Conservation (phyloP, 2,113 vertebrate species). For the Scopus umbretta region DNA sequence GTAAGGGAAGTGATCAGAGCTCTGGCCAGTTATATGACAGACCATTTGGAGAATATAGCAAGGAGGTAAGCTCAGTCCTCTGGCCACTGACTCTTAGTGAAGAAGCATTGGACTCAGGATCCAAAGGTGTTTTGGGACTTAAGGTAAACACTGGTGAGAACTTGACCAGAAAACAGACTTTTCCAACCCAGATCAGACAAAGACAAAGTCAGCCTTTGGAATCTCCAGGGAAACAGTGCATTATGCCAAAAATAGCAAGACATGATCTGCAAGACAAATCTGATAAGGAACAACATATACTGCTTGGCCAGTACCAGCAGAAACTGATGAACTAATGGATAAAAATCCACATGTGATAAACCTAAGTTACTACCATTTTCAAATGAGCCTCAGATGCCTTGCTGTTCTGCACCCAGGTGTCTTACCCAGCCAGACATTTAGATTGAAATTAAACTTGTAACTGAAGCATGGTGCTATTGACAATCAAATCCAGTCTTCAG, state of each 20-base stretch:
- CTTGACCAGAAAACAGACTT: neutral
- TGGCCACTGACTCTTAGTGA: neutral
- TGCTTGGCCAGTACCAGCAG: neutral
- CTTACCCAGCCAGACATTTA: neutral
- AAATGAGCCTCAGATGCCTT: neutral
- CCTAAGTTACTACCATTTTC: neutral
- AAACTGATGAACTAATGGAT: neutral
- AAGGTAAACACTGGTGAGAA: neutral
- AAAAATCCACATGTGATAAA: neutral
- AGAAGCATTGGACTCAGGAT: neutral
- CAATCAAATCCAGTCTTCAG: neutral
- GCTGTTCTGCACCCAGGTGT: neutral
- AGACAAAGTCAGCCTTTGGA: neutral
- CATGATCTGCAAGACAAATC: neutral
- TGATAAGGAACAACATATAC: neutral
- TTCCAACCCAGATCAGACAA: neutral
- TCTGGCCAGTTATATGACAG: neutral
- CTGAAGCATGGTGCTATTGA: neutral
- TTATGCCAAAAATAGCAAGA: neutral
- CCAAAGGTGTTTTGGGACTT: neutral
- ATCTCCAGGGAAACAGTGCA: neutral
- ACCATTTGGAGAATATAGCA: neutral
- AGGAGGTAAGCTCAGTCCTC: neutral
- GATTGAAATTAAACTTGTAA: neutral
- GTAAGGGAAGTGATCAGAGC: neutral